A percentile compares a stretch with the other conserved stretches of the same genome.
Conservation (phyloP, 2,113 vertebrate genomes). For the Cryptomyrus ogoouensis region DNA sequence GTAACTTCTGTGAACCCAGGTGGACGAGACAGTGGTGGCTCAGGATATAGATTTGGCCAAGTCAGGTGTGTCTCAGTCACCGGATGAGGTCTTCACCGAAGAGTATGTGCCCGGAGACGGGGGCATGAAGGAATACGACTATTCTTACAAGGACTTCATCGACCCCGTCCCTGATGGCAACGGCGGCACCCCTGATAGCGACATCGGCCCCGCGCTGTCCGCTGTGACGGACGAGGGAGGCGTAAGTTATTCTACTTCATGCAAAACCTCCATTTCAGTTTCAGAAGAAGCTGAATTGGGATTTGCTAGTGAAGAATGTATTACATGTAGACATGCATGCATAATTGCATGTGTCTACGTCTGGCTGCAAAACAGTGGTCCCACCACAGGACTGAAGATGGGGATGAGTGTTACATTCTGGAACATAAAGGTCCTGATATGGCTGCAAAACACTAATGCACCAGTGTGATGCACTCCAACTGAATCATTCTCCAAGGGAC, state of each 20-base stretch:
- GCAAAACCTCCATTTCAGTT: constrained; percentile 28
- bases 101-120: constrained; percentile 66
- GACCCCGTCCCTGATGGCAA: constrained; percentile 53
- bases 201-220: constrained; percentile 74
- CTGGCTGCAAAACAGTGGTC: neutral
- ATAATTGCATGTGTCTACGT: neutral
- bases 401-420: neutral
- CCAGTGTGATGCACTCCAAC: neutral
- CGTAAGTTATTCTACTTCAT: constrained; percentile 66
- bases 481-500: neutral
- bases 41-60: constrained; percentile 50
- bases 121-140: constrained; percentile 71
- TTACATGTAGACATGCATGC: neutral
- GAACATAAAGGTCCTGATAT: neutral
- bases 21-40: constrained; percentile 40
- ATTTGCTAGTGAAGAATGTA: constrained; percentile 27
- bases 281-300: constrained; percentile 40
- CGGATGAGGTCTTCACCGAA: constrained; percentile 56
- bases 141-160: constrained; percentile 74
- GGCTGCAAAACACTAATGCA: neutral
- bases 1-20: constrained; percentile 30
- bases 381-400: neutral
- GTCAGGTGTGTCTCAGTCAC: constrained; percentile 32
- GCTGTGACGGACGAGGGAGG: constrained; percentile 75
- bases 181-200: constrained; percentile 44